Conservation (phyloP, 2,113 vertebrate species). For the Gorsachius goisagi region DNA sequence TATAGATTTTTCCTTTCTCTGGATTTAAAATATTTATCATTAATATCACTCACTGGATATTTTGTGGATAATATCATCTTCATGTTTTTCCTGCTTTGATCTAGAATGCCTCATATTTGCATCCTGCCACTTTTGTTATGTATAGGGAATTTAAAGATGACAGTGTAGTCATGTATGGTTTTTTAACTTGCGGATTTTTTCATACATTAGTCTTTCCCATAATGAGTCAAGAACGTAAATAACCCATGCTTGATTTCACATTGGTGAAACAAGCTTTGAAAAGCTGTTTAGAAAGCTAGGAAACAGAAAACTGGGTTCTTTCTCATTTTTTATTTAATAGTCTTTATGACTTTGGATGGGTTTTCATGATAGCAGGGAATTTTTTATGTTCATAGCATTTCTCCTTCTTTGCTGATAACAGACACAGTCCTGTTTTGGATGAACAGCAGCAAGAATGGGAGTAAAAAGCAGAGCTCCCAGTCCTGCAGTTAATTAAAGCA, state of each 20-base stretch:
- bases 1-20: neutral
- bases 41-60: neutral
- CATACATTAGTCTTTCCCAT: neutral
- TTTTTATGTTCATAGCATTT: neutral
- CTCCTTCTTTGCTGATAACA: neutral
- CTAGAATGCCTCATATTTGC: conserved; percentile 24
- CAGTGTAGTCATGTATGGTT: neutral
- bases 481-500: neutral
- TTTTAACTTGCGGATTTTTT: neutral
- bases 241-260: neutral
- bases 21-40: conserved; percentile 15
- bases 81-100: conserved; percentile 16
- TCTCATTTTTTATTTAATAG: neutral
- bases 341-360: neutral
- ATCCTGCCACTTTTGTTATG: conserved; percentile 10
- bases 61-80: neutral
- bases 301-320: neutral
- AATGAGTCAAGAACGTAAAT: neutral
- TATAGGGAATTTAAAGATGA: neutral
- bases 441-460: neutral
- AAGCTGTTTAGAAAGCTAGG: neutral
- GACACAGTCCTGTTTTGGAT: neutral
- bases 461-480: neutral
- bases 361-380: neutral
- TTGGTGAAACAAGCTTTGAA: neutral